Base-by-base conservation (phyloP, 2,888 invertebrate species). In the Drosophila suboccidentalis region DNA sequence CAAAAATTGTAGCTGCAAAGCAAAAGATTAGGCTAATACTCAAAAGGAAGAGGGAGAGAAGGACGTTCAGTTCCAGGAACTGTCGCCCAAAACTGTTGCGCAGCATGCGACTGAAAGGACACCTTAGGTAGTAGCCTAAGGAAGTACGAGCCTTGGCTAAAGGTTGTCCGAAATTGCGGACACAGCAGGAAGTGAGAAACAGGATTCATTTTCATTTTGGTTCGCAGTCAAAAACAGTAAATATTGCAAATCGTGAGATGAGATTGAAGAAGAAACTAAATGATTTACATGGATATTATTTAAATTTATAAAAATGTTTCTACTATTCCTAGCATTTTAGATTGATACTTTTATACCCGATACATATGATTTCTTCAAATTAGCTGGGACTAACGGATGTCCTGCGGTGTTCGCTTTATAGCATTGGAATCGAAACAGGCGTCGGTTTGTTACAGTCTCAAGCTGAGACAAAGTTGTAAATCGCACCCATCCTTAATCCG, bases 401-500 rank as follows among this genome's bases (percentile, higher is more conserved):
- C 83, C 82, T 85, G 85, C 68, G 73, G 87, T 38, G 73, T 65
- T 50, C 38, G 59, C 58, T 76, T 76, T 75, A 75, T 69, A 55
- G 5, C 26, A 26, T 3, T 6, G 13, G 46, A 61, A 61, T 57
- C 64, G 63, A 47, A 71, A 64, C 77, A 76, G 67, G 65, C 78
- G 65, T 69, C 64, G 69, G 63, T 66, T 55, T 65, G 71, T 78
- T 86, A 63, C 63, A 55, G 67, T 75, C 36, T 87, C 79, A 82
- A 78, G 75, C 80, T 72, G 71, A 49, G 68, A 74, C 62, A 77
- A 68, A 49, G 77, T 59, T 57, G 66, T 70, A 79, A 82, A 75
- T 75, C 88, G 85, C 88, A 82, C 82, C 85, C 85, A 82, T 79
- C 68, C 67, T 53, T 82, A 87, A 87, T 83, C 86, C 73, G 44